Evolutionary conservation across 2,113 vertebrate genomes (phyloP).

Genomic region (Thinocorus orbignyianus): DNA sequence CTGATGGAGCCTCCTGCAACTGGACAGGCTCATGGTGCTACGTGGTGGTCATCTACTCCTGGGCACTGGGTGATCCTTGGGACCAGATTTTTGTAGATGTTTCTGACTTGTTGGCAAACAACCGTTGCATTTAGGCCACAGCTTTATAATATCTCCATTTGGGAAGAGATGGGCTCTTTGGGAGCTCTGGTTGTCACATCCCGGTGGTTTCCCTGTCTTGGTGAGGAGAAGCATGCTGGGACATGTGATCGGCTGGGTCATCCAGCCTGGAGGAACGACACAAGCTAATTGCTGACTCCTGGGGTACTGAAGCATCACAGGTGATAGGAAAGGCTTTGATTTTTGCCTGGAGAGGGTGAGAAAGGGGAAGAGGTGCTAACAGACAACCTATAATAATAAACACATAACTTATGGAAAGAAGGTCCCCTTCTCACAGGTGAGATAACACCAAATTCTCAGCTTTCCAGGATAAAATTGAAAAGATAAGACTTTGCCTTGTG

Average conservation of each 20-base stretch:
- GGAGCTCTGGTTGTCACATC: not conserved
- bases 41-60: not conserved
- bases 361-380: not conserved
- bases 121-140: not conserved
- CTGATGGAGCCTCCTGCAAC: not conserved
- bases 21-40: not conserved
- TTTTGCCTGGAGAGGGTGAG: not conserved
- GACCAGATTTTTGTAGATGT: not conserved
- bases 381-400: not conserved
- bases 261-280: accelerated
- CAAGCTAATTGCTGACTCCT: accelerated
- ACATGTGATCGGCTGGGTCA: accelerated
- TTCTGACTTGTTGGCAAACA: not conserved
- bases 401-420: not conserved
- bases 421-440: not conserved
- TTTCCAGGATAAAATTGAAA: not conserved
- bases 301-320: not conserved
- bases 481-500: not conserved
- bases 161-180: not conserved
- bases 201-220: not conserved
- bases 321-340: not conserved
- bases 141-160: not conserved
- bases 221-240: not conserved
- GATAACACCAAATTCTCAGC: not conserved
- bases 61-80: not conserved